Base-by-base conservation (phyloP, 2,797 vertebrate species). In the Gobio occitaniae region DNA sequence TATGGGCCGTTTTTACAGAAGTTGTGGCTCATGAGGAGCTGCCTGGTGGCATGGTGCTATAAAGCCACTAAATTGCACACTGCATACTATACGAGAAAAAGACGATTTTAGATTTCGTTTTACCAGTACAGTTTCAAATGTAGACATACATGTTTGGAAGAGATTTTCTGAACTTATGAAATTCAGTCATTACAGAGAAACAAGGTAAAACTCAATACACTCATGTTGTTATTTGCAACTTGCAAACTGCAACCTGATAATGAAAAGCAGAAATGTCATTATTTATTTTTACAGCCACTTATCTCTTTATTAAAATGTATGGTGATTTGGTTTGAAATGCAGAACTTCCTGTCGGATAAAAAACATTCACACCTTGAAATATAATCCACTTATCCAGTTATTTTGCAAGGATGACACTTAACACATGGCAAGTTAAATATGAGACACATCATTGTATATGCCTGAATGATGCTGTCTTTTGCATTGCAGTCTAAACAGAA, bases 291-390 rank as follows among this genome's bases (percentile, higher is more conserved):
- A 80, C n/a, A 50, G 44, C 29, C 56, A 74, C 29, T 50, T 50
- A 83, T 74, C 32, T n/a, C 71, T 54, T 76, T 21, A 76, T 54
- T 76, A 6, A 52, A 66, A 54, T 66, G 15, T 29, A n/a, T 54
- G 47, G 25, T 75, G 12, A 69, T 77, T 77, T 77, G 50, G 21
- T 76, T 84, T 56, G 68, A 54, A 79, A 66, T 9, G 32, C 21
- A 66, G 19, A 69, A 56, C 21, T 48, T 44, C 63, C 63, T 21
- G n/a, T 32, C 2, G 13, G 9, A 68, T 68, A n/a, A 63, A 54
- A 36, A n/a, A 63, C 36, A 76, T 83, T 83, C 61, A 54, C 48
- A 78, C 36, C n/a, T 77, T 83, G 44, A 83, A 66, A 69, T 78
- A 59, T 59, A 69, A 77, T 56, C 74, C 63, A 69, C 38, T 63